Evolutionary conservation across 1,140 invertebrate species (phyloP), one percentile per base, ranked within the genome.

Genomic region (Venustaconcha ellipsiformis): DNA sequence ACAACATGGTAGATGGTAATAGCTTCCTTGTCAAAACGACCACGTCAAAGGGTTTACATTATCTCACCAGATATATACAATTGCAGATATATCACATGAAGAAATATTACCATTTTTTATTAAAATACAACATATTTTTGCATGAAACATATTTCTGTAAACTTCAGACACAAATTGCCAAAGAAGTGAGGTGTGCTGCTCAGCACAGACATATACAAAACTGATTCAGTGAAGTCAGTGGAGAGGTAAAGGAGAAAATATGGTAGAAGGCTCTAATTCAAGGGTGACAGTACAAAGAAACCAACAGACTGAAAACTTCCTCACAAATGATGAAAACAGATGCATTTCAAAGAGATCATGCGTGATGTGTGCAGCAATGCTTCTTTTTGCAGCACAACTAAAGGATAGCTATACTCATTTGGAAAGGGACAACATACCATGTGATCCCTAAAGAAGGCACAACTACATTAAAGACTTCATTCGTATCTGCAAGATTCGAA

Each of bases 61-160:
- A 30, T 62, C n/a, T 80, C 8, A 76, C 66, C 58, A 68, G 76
- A 67, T 63, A 69, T 17, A 20, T 62, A 2, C 58, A 76, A 60
- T 72, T 66, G 63, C 74, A 48, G n/a, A n/a, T 66, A 18, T 60
- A 4, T 66, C 78, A 15, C 67, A 57, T 65, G 48, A 72, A 18
- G 64, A 73, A 23, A 13, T 26, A 70, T 77, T 48, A 37, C 57
- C 1, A 70, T 80, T 64, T 18, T 74, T 14, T 67, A 78, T 78
- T 75, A 75, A 1, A 80, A 80, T 70, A 75, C 79, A 11, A 23
- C 56, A 14, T 80, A 77, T 55, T 59, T 69, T 66, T 64, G 15
- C 20, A 72, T 73, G 67, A 67, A 23, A 30, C 64, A 77, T 23
- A 5, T 72, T 0, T 70, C 70, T 59, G 17, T 17, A 55, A 77